Percentiles rank a stretch among this genome's conserved stretches.
Evolutionary conservation across 2,113 vertebrate genomes (phyloP).

Genomic region (Daboia siamensis): DNA sequence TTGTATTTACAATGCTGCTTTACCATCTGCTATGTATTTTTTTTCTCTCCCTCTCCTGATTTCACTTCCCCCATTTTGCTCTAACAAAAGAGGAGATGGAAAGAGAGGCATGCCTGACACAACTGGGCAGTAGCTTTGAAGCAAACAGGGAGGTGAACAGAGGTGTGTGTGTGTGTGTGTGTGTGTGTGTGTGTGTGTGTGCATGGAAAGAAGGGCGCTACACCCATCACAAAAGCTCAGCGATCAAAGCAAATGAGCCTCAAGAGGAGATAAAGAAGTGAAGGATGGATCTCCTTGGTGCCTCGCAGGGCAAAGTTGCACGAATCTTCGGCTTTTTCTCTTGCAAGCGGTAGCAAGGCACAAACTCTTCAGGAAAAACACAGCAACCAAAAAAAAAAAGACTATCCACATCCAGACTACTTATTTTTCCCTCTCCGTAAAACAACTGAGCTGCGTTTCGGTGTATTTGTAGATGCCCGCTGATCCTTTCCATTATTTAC

Average conservation of each 20-base stretch:
- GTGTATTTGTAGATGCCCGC: not conserved
- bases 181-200: not conserved
- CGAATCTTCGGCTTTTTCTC: not conserved
- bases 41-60: not conserved
- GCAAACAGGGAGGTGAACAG: not conserved
- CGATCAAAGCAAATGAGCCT: not conserved
- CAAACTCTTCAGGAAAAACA: not conserved
- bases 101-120: conserved; percentile 21
- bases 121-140: not conserved
- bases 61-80: not conserved
- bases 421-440: not conserved
- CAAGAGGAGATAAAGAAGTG: accelerated
- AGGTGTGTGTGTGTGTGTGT: not conserved
- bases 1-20: not conserved
- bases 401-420: not conserved
- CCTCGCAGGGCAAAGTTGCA: accelerated
- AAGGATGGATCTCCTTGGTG: not conserved
- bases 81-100: not conserved
- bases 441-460: not conserved
- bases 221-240: accelerated
- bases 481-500: not conserved
- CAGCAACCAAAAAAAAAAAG: not conserved
- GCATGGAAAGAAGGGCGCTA: accelerated
- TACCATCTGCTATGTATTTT: not conserved
- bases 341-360: not conserved